Percentiles rank a stretch among this genome's conserved stretches.
These are phyloP conservation scores for Littorina saxatilis DNA, from an alignment of 1,140 invertebrate species.

Conservation along the genomic window DNA sequence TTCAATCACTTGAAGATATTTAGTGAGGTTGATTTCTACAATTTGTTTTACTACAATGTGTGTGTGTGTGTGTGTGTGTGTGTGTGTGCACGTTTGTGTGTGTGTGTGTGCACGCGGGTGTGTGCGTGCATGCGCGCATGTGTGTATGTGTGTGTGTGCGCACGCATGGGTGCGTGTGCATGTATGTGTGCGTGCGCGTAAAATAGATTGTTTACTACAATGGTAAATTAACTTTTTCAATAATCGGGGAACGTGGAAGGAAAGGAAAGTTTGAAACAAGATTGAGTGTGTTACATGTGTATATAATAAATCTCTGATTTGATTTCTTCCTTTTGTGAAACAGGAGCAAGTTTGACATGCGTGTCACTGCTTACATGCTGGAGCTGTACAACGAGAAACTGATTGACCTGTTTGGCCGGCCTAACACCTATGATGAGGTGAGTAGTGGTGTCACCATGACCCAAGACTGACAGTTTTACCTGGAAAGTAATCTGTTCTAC, in stretches of 20 bases:
- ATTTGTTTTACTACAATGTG: too few species aligned
- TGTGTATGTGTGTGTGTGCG: not conserved
- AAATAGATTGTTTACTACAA: too few species aligned
- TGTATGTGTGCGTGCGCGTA: not conserved
- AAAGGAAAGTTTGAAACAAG: too few species aligned
- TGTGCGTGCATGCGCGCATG: not conserved
- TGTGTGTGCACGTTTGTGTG: not conserved
- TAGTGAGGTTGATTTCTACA: too few species aligned
- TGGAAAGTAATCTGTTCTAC: too few species aligned
- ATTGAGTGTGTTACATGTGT: too few species aligned
- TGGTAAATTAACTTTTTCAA: too few species aligned
- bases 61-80: constrained; percentile 2
- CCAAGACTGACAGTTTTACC: too few species aligned
- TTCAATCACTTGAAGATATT: constrained; percentile 1
- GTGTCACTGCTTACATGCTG: constrained; percentile 69
- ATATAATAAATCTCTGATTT: too few species aligned
- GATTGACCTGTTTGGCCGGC: constrained; percentile 69
- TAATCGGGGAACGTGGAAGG: too few species aligned
- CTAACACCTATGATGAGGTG: constrained; percentile 63
- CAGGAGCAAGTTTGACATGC: constrained; percentile 67
- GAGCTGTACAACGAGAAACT: constrained; percentile 74
- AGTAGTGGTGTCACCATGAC: constrained; percentile 38
- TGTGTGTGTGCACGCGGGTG: not conserved
- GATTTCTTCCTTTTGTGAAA: constrained; percentile 3
- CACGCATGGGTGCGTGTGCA: not conserved